Evolutionary conservation across 2,113 vertebrate genomes (phyloP).

Genomic region (Corythoichthys haematopterus): DNA sequence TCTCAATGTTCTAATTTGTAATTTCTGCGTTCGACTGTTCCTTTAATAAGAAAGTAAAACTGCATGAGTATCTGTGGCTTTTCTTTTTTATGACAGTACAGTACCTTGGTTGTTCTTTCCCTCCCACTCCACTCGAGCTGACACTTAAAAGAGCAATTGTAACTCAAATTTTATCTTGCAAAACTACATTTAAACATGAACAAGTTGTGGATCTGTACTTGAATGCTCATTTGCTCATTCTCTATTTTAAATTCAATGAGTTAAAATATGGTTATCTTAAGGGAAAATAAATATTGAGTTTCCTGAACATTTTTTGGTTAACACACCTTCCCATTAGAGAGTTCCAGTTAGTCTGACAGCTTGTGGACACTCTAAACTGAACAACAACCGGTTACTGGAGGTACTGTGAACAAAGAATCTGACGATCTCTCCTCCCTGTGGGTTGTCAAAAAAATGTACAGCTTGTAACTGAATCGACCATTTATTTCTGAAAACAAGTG

Average conservation of each 20-base stretch:
- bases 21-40: neutral
- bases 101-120: neutral
- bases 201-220: neutral
- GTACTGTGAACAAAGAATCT: conserved; percentile 52
- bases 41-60: neutral
- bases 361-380: conserved; percentile 50
- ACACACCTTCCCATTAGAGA: conserved; percentile 32
- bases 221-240: neutral
- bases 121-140: neutral
- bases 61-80: neutral
- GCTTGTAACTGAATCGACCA: conserved; percentile 56
- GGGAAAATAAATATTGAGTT: conserved; percentile 18
- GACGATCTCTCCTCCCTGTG: conserved; percentile 34
- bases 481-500: conserved; percentile 48
- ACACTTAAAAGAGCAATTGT: neutral
- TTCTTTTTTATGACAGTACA: neutral
- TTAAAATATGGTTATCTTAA: conserved; percentile 11
- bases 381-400: conserved; percentile 44
- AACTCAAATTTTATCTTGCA: neutral
- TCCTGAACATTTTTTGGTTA: conserved; percentile 23
- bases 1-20: neutral
- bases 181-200: neutral
- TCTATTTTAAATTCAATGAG: conserved; percentile 17
- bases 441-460: conserved; percentile 60
- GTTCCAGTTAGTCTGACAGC: conserved; percentile 58